Evolutionary conservation across 2,797 vertebrate genomes (phyloP).

Genomic region (Coilia nasus): DNA sequence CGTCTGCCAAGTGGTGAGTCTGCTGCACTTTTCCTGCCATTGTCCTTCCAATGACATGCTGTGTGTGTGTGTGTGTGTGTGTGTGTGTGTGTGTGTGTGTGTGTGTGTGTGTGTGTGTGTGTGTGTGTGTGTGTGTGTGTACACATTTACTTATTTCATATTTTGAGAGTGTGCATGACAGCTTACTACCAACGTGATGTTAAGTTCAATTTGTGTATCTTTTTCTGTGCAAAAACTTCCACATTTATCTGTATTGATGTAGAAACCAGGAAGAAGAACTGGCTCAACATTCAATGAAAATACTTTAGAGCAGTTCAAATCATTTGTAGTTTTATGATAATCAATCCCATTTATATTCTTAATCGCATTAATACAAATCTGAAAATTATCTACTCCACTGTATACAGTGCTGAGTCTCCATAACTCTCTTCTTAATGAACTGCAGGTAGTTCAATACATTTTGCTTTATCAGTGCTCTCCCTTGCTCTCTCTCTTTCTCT

Average conservation of each 20-base stretch:
- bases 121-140: too few species aligned
- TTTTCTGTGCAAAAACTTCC: background rate
- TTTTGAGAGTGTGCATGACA: background rate
- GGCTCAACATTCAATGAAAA: background rate
- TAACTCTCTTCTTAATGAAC: background rate
- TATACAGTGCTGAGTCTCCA: background rate
- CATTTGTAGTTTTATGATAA: background rate
- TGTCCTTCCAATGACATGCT: too few species aligned
- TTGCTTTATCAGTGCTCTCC: background rate
- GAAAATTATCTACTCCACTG: background rate
- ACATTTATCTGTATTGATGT: background rate
- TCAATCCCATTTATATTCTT: background rate
- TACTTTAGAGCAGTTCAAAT: background rate
- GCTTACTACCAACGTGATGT: background rate
- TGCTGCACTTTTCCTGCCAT: too few species aligned
- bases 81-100: too few species aligned
- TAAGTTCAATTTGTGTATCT: background rate
- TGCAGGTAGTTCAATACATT: background rate
- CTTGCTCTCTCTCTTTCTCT: too few species aligned
- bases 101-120: too few species aligned
- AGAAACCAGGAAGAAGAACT: background rate
- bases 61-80: too few species aligned
- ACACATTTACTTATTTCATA: background rate
- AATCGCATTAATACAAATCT: background rate
- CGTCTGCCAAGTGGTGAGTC: slow-evolving; percentile 92